These are phyloP conservation scores for Notospermus geniculatus DNA, from an alignment of 1,140 invertebrate species.

Conservation along the genomic window DNA sequence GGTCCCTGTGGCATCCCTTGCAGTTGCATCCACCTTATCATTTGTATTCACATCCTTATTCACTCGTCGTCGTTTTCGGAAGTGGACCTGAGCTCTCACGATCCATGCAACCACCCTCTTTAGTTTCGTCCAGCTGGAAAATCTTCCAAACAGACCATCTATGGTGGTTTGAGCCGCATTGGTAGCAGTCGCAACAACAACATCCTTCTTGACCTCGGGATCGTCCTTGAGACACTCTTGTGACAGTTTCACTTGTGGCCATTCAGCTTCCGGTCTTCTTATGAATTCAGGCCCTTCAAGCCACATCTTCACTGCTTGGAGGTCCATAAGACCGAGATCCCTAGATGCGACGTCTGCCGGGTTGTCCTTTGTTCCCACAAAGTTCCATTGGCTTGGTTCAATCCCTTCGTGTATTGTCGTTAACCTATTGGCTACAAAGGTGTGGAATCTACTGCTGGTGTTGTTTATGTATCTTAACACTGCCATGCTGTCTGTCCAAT, in stretches of 20 bases:
- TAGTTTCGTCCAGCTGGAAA: neutral
- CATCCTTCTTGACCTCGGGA: conserved; percentile 1
- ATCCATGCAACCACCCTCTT: neutral
- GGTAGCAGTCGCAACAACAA: too few species aligned
- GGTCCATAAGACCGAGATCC: neutral
- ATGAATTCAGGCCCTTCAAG: neutral
- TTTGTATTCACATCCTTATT: too few species aligned
- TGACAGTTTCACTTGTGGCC: neutral
- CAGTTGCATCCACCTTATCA: too few species aligned
- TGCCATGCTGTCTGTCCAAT: conserved; percentile 15
- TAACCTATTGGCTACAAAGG: conserved; percentile 9
- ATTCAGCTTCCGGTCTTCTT: neutral
- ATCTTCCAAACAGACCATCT: neutral
- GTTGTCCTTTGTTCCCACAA: conserved; percentile 2
- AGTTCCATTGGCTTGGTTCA: neutral
- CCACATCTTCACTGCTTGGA: neutral
- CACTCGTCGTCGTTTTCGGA: too few species aligned
- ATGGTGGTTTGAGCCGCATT: too few species aligned
- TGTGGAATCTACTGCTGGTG: neutral
- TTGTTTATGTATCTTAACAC: conserved; percentile 16
- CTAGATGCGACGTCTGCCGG: too few species aligned
- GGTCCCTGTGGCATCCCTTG: too few species aligned
- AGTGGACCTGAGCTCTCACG: neutral
- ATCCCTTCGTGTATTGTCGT: neutral
- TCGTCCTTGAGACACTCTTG: neutral